Base-by-base conservation (phyloP, 2,113 vertebrate genomes). In the Chaetodon auriga region DNA sequence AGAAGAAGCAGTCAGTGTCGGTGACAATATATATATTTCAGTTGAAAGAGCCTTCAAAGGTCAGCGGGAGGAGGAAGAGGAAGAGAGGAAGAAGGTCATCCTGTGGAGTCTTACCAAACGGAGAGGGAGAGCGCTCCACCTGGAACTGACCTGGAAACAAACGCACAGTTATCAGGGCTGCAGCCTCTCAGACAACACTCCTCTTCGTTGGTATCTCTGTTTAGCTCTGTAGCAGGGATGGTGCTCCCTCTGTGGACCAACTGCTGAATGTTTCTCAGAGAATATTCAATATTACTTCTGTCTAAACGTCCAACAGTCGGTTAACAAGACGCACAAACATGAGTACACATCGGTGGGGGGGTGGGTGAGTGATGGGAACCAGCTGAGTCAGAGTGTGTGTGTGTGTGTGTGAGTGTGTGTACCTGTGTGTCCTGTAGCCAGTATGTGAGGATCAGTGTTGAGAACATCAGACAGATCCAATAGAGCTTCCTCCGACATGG, bases 71-170 rank as follows among this genome's bases (percentile, higher is more conserved):
- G 15, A 25, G 21, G 6, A 78, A 2, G 10, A 54, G 5, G 30
- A 70, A 11, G 23, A 11, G 23, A 53, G 7, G 38, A 3, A n/a
- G 46, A 68, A 84, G 78, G 75, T 81, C 21, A 0, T 57, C 57
- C 38, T 54, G 62, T 68, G 38, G 63, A 71, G 86, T 95, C 98
- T 99, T 99, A 99, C 98, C 98, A 95, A 99, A 98, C 38, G 96
- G 97, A 94, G 97, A 98, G 64, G 96, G 95, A 90, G 96, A 96
- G 93, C 92, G 96, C 90, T 96, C 98, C 95, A 97, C 96, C 94
- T 99, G 97, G 97, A 97, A 98, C 96, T 97, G 96, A 97, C 97
- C 98, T 99, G 97, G 94, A 95, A 96, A 87, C 96, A 98, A 97
- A 98, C 92, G 96, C 96, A 95, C 96, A 95, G 96, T 15, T 23